Conservation (phyloP, 2,797 vertebrate genomes). For the Danionella dracula region DNA sequence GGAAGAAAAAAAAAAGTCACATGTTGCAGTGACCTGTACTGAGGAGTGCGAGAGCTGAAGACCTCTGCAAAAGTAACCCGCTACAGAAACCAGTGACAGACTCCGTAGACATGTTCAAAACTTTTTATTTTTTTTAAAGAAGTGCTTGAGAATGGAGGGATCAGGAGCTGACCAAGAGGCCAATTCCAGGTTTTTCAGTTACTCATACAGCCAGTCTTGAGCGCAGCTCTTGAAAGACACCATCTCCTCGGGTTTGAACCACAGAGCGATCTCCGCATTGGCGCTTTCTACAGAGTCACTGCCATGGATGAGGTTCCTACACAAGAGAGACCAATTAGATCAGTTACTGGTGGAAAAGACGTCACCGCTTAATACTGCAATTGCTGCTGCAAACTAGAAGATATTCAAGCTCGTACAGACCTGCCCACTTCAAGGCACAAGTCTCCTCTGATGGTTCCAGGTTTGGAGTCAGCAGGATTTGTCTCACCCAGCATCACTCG, state of each 20-base stretch:
- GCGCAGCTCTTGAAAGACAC: conserved; percentile 70
- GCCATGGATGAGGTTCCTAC: conserved; percentile 92
- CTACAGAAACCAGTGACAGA: too few relatives aligned
- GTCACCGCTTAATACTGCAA: too few relatives aligned
- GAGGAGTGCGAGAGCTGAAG: too few relatives aligned
- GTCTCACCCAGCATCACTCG: conserved; percentile 94
- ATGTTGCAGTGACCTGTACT: too few relatives aligned
- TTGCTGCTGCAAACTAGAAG: too few relatives aligned
- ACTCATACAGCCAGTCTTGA: conserved; percentile 79
- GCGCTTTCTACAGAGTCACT: conserved; percentile 87
- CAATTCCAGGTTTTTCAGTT: conserved; percentile 27
- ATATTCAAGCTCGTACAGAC: conserved; percentile 55
- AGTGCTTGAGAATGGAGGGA: not conserved
- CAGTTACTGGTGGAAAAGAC: too few relatives aligned
- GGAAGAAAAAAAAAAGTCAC: too few relatives aligned
- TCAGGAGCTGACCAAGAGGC: not conserved
- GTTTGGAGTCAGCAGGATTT: conserved; percentile 88
- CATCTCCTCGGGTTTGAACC: conserved; percentile 83
- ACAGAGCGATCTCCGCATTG: conserved; percentile 80
- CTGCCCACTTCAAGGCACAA: conserved; percentile 90
- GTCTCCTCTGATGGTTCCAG: conserved; percentile 93
- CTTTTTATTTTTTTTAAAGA: not conserved
- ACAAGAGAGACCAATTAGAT: too few relatives aligned
- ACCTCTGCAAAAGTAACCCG: too few relatives aligned
- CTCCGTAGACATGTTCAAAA: too few relatives aligned